Conservation (phyloP, 2,113 vertebrate species). For the Silurus glanis region DNA sequence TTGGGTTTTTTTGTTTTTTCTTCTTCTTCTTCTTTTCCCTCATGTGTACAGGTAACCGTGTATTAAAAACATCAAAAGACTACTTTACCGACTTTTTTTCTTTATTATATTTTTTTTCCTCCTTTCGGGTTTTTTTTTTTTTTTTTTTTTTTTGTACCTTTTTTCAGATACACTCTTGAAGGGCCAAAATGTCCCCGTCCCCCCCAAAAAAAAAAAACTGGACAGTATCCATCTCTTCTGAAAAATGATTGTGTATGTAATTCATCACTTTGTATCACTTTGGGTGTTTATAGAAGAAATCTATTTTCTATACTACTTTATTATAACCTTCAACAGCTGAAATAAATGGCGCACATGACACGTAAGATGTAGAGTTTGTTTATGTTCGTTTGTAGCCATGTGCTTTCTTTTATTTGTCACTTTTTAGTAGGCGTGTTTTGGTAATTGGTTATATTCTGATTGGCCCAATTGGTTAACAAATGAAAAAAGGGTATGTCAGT, state of each 20-base stretch:
- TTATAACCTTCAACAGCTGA: conserved; percentile 84
- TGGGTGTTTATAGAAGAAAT: conserved; percentile 70
- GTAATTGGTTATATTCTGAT: background rate
- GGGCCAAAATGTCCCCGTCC: conserved; percentile 17
- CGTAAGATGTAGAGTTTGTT: conserved; percentile 54
- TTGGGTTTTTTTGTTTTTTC: conserved; percentile 54
- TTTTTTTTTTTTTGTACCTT: conserved; percentile 62
- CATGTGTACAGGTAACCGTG: conserved; percentile 93
- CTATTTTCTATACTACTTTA: conserved; percentile 83
- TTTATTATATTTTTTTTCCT: conserved; percentile 48
- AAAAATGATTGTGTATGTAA: conserved; percentile 37
- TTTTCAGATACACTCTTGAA: conserved; percentile 37
- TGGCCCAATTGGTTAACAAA: background rate
- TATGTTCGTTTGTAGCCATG: conserved; percentile 22
- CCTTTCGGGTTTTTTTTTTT: conserved; percentile 64
- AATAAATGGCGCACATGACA: conserved; percentile 87
- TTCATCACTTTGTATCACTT: conserved; percentile 61
- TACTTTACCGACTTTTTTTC: conserved; percentile 73
- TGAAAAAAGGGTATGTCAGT: background rate
- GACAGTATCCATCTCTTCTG: conserved; percentile 46
- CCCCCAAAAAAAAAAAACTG: background rate
- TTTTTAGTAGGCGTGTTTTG: background rate
- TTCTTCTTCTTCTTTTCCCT: conserved; percentile 66
- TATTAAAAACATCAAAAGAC: conserved; percentile 91
- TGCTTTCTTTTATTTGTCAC: background rate